These are phyloP conservation scores for Balaenoptera acutorostrata DNA, from an alignment of 2,113 vertebrate genomes.

Conservation along the genomic window DNA sequence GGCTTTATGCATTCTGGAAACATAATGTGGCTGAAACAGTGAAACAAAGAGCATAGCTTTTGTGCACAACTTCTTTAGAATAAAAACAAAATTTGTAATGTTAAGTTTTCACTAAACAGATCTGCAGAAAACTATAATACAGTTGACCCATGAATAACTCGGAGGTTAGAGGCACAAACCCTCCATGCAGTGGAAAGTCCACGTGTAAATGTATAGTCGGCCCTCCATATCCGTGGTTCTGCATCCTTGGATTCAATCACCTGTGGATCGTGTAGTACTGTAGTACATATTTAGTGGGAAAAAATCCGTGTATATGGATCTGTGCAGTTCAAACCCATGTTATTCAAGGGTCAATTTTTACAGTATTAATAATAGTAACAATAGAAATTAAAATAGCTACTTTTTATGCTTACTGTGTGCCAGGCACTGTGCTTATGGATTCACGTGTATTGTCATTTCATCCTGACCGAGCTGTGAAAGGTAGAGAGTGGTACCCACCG, in stretches of 20 bases:
- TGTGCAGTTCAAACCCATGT: not conserved
- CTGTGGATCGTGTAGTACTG: not conserved
- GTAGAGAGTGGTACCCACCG: not conserved
- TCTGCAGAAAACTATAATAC: not conserved
- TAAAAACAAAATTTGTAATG: not conserved
- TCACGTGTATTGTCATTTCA: not conserved
- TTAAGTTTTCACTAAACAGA: not conserved
- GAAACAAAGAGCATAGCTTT: not conserved
- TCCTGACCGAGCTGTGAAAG: not conserved
- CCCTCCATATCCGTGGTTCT: not conserved
- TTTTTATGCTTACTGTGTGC: not conserved
- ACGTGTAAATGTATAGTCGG: not conserved
- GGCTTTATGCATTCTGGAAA: not conserved
- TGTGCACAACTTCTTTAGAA: not conserved
- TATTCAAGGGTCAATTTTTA: not conserved
- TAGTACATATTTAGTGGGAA: not conserved
- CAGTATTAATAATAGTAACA: not conserved
- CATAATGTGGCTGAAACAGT: not conserved
- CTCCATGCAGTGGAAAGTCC: not conserved
- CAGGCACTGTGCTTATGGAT: not conserved
- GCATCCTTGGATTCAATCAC: not conserved
- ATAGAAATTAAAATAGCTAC: not conserved
- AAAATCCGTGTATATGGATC: not conserved
- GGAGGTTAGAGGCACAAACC: not conserved
- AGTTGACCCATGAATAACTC: too few species aligned